Base-by-base conservation (phyloP, 2,797 vertebrate genomes). In the Chromobotia macracanthus region DNA sequence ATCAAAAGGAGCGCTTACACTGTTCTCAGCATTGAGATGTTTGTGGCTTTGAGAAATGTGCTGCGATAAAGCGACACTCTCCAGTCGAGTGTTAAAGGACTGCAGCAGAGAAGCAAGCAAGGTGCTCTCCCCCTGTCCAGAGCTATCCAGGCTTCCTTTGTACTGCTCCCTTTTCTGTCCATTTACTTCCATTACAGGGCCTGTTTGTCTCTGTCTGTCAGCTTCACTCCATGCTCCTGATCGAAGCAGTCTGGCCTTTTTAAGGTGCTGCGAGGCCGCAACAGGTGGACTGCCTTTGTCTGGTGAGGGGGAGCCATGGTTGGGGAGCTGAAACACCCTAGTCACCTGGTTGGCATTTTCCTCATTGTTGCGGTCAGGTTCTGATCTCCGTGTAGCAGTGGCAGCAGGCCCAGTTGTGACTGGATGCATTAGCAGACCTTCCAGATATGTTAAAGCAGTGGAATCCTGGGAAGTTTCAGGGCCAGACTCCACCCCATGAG, bases 401-500 rank as follows among this genome's bases (percentile, higher is more conserved):
- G 96, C 95, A 92, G 95, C 94, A 90, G 96, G 96, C 91, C 96
- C 96, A 91, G 95, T 95, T 86, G 95, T 95, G 91, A 97, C 96
- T 91, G 97, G 97, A 98, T 98, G 97, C 98, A 99, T 99, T 94
- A 99, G 97, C 97, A 99, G 97, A 95, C 98, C 97, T 93, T 99
- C 98, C 94, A 99, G 94, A 94, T 99, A 99, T 95, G 97, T 99
- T 98, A 99, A 93, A 97, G 98, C 98, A 95, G 96, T 92, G 93
- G 98, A 97, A 99, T 99, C 97, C 95, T 98, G 97, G 94, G 98
- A 96, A 95, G 97, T 98, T 94, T 98, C 97, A 97, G 97, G 97
- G 97, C 96, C 95, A 97, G 97, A 96, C 95, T 99, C 98, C 96
- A 99, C 98, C 95, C 97, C 98, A 99, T 99, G 96, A 98, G 98